These are phyloP conservation scores for Lamellibrachia columna DNA, from an alignment of 2,888 invertebrate species.

Conservation along the genomic window DNA sequence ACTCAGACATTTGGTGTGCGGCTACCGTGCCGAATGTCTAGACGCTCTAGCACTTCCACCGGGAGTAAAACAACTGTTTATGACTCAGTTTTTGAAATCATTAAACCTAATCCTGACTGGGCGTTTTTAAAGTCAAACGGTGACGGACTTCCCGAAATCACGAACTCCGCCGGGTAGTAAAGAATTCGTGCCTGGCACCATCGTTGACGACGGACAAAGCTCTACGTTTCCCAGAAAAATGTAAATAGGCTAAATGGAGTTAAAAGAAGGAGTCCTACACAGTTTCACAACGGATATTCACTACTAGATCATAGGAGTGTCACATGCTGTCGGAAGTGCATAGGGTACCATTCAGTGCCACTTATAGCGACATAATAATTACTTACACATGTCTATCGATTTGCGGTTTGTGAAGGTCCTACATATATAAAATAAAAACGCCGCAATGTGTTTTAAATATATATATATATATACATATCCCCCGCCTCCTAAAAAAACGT, in stretches of 20 bases:
- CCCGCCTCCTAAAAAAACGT: not conserved
- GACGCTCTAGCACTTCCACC: not conserved
- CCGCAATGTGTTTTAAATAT: too few relatives aligned
- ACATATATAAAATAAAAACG: not conserved
- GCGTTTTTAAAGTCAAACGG: not conserved
- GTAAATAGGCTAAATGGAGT: not conserved
- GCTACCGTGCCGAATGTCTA: not conserved
- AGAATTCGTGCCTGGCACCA: not conserved
- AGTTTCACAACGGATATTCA: not conserved
- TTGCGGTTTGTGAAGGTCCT: not conserved
- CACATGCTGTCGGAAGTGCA: conserved; percentile 1
- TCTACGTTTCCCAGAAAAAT: not conserved
- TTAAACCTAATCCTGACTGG: not conserved
- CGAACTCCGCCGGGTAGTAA: not conserved
- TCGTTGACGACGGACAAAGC: not conserved
- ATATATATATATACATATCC: not conserved
- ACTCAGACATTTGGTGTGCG: not conserved
- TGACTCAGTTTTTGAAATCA: not conserved
- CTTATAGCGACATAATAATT: conserved; percentile 16
- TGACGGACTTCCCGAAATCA: not conserved
- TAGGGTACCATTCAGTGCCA: not conserved
- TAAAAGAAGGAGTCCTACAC: not conserved
- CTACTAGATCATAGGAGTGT: not conserved
- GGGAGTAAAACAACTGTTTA: not conserved
- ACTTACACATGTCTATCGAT: not conserved